A percentile compares a stretch with the other conserved stretches of the same genome.
Evolutionary conservation across 2,797 vertebrate genomes (phyloP).

Genomic region (Gila robusta): DNA sequence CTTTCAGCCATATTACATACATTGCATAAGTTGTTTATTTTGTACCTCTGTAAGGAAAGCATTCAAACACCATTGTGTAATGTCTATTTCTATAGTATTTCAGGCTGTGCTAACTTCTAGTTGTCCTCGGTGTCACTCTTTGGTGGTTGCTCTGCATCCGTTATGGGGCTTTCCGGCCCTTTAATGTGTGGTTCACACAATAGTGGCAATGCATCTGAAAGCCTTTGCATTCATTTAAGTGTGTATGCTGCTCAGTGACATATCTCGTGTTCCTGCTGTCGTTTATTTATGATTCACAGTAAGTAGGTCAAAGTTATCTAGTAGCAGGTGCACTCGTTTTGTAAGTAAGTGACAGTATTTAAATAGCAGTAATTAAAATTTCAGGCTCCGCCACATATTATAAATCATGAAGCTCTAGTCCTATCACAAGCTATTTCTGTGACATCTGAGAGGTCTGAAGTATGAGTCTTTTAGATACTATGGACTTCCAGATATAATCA

Average conservation of each 20-base stretch:
- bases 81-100: neutral
- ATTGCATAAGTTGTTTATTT: neutral
- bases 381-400: too few relatives aligned
- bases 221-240: neutral
- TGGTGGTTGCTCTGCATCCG: neutral
- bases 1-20: neutral
- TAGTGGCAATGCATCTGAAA: neutral
- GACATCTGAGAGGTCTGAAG: too few relatives aligned
- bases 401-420: too few relatives aligned
- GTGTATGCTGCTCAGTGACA: neutral
- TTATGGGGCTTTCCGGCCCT: neutral
- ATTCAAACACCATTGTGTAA: neutral
- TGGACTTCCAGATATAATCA: too few relatives aligned
- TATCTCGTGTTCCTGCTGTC: neutral
- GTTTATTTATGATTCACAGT: slow-evolving; percentile 3
- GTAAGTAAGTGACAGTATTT: neutral
- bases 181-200: neutral
- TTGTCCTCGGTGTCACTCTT: neutral
- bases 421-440: too few relatives aligned
- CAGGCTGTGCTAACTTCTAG: neutral
- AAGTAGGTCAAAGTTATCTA: slow-evolving; percentile 45
- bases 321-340: slow-evolving; percentile 10
- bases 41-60: neutral
- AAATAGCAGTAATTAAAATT: too few relatives aligned
- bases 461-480: too few relatives aligned